Base-by-base conservation (phyloP, 2,888 invertebrate species). In the Cheilosia grossa region DNA sequence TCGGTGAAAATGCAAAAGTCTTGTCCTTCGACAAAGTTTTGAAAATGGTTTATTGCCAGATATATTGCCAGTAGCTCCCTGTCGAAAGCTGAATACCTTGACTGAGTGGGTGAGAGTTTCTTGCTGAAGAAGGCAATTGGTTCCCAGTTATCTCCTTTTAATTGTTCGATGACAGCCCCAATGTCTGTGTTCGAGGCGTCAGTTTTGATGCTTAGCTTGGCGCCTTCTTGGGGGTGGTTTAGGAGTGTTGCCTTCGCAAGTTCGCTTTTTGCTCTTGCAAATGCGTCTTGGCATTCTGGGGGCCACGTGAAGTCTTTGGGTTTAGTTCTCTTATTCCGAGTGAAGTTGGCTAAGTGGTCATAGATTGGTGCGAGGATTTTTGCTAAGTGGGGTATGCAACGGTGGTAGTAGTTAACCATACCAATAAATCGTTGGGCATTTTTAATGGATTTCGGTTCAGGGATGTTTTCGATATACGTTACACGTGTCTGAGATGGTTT, bases 11-110 rank as follows among this genome's bases (percentile, higher is more conserved):
- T 6, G n/a, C 63, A 63, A 27, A 81, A 89, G 51, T 89, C 30
- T 59, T 89, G 79, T 0, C 89, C 90, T 87, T 92, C 92, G 0
- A 92, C 69, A 87, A 91, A 89, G 37, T 27, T 51, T 24, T 49
- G 49, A 80, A 92, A 92, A 70, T 91, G 87, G 56, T 89, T 88
- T 0, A 92, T 91, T 0, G 77, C 37, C 5, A 53, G 4, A 13
- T 66, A 61, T 3, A 79, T 53, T 7, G 72, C 64, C 4, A 72
- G 19, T 19, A 40, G 6, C 19, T 58, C 40, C 6, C 58, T 37
- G 17, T 59, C 42, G 21, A 51, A 51, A 13, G 51, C 24, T 51
- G 51, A 58, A 40, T 58, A 58, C 17, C 37, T 37, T 2, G 40
- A 58, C 21, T 58, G 58, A 9, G 59, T 27, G 15, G 53, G 27